These are phyloP conservation scores for Acestrorhynchus altus DNA, from an alignment of 2,797 vertebrate species.

Conservation along the genomic window DNA sequence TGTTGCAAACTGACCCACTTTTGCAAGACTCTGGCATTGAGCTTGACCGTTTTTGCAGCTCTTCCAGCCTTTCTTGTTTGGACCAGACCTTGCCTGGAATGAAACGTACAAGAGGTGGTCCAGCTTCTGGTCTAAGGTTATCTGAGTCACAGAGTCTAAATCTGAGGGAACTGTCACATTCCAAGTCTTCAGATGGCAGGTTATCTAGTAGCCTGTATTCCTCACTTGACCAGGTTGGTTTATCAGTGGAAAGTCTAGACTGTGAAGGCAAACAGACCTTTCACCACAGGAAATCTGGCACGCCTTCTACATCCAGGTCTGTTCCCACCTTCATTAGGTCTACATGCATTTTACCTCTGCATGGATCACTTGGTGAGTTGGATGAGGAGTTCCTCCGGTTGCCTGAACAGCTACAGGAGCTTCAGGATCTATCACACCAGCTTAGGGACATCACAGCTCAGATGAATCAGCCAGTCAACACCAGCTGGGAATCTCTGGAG, in stretches of 20 bases:
- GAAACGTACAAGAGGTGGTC: not conserved
- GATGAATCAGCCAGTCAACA: conserved; percentile 56
- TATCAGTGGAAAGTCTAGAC: conserved; percentile 65
- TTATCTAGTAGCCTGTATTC: conserved; percentile 56
- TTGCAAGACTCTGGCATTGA: conserved; percentile 90
- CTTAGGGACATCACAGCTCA: conserved; percentile 74
- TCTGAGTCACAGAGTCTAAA: conserved; percentile 49
- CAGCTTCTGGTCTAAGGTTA: conserved; percentile 40
- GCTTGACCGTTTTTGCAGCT: conserved; percentile 79
- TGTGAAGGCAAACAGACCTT: conserved; percentile 30
- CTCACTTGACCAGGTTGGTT: conserved; percentile 55
- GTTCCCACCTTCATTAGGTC: conserved; percentile 59
- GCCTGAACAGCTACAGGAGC: conserved; percentile 82
- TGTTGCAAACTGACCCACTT: conserved; percentile 63
- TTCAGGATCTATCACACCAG: conserved; percentile 82
- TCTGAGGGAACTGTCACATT: conserved; percentile 52
- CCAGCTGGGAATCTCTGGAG: conserved; percentile 58
- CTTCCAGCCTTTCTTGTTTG: conserved; percentile 61
- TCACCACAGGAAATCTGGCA: conserved; percentile 31
- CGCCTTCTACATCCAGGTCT: conserved; percentile 38
- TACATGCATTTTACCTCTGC: conserved; percentile 67
- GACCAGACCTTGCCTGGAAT: conserved; percentile 51
- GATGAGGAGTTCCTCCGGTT: conserved; percentile 89
- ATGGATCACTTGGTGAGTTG: conserved; percentile 61
- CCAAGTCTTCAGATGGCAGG: conserved; percentile 57